These are phyloP conservation scores for Chrysomela aeneicollis DNA, from an alignment of 2,888 invertebrate genomes.

Conservation along the genomic window DNA sequence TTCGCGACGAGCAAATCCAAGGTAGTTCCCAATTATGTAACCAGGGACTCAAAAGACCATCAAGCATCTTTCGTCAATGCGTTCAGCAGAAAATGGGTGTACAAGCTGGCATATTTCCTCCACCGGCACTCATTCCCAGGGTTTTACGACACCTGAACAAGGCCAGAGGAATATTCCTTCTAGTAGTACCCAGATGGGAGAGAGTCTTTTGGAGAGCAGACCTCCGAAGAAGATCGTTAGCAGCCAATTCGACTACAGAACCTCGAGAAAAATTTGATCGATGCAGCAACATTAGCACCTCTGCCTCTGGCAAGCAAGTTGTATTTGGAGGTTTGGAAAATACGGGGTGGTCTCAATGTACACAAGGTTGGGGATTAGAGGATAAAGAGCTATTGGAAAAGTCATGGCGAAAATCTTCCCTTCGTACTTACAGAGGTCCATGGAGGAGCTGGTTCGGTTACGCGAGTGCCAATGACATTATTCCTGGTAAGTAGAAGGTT, in stretches of 20 bases:
- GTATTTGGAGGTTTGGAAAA: conserved; percentile 44
- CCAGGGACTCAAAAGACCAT: conserved; percentile 26
- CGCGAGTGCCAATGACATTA: conserved; percentile 9
- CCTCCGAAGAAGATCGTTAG: conserved; percentile 47
- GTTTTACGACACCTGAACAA: conserved; percentile 44
- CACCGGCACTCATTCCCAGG: conserved; percentile 46
- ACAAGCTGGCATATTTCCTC: conserved; percentile 45
- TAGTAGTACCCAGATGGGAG: conserved; percentile 43
- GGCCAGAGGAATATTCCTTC: conserved; percentile 40
- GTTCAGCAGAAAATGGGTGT: conserved; percentile 38
- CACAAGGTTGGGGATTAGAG: conserved; percentile 36
- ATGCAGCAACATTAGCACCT: background rate
- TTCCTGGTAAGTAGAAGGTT: too few species aligned
- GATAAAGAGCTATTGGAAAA: conserved; percentile 26
- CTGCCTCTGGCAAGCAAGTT: conserved; percentile 34
- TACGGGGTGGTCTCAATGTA: conserved; percentile 41
- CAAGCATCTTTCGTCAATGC: conserved; percentile 34
- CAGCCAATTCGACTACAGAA: conserved; percentile 30
- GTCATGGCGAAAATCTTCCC: conserved; percentile 32
- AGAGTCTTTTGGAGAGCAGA: conserved; percentile 50
- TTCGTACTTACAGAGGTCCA: conserved; percentile 28
- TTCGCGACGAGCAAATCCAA: conserved; percentile 36
- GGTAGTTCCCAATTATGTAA: conserved; percentile 33
- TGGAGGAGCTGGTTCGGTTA: conserved; percentile 29
- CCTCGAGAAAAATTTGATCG: conserved; percentile 14